A percentile compares a stretch with the other conserved stretches of the same genome.
phyloP scores from a whole-genome alignment of 2,113 vertebrate species.

The Copsychus sechellarum region DNA sequence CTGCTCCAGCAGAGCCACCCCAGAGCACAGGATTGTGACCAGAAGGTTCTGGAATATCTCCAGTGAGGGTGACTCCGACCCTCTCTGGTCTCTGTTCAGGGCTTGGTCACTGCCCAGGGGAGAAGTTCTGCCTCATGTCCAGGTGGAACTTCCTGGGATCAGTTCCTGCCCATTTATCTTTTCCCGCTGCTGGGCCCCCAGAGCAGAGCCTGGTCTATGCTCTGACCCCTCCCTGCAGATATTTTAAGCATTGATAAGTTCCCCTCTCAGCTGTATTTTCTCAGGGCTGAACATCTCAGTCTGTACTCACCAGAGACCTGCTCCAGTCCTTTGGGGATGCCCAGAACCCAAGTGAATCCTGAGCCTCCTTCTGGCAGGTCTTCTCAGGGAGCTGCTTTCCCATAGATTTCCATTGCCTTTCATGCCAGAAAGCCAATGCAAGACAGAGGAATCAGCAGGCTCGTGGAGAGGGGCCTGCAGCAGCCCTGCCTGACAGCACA shows the following conservation, averaged over 20 bases:
- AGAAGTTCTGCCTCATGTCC: background rate
- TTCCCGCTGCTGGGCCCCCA: background rate
- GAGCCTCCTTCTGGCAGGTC: background rate
- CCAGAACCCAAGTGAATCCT: background rate
- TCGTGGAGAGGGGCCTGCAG: background rate
- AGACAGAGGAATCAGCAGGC: background rate
- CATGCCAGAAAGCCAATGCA: background rate
- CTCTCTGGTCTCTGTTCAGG: background rate
- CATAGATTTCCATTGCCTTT: accelerated
- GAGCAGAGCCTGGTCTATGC: background rate
- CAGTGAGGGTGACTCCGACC: background rate
- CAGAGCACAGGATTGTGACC: background rate
- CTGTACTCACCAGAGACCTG: too few species aligned
- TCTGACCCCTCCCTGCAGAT: background rate
- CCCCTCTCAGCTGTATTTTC: background rate
- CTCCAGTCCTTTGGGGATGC: background rate
- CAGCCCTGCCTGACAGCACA: background rate
- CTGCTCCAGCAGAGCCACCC: background rate
- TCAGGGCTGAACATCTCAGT: background rate
- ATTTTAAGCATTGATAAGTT: background rate
- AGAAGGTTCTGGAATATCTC: background rate
- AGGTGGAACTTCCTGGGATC: background rate
- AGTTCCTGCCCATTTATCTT: accelerated
- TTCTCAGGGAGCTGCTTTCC: background rate
- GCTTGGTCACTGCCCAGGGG: background rate